Evolutionary conservation across 2,888 invertebrate genomes (phyloP).

Genomic region (Dasypogon diadema): DNA sequence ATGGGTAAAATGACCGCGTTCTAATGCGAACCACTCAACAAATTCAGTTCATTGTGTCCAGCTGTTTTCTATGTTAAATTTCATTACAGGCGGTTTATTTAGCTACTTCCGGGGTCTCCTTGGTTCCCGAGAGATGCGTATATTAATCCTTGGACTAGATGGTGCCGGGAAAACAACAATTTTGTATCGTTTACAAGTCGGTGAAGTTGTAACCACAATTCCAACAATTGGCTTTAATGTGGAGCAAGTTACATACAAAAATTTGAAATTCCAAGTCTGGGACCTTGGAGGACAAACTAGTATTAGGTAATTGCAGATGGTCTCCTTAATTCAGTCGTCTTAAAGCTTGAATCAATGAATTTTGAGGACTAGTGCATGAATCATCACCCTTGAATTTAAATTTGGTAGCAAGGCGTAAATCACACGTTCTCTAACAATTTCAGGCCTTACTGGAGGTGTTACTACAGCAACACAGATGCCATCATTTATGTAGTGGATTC

Average conservation of each 20-base stretch:
- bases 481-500: conserved; percentile 99
- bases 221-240: conserved; percentile 99
- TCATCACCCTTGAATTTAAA: too few relatives aligned
- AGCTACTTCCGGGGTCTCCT: conserved; percentile 96
- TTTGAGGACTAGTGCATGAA: too few relatives aligned
- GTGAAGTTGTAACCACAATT: conserved; percentile 98
- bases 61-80: conserved; percentile 32
- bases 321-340: too few relatives aligned
- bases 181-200: conserved; percentile 96
- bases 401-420: neutral
- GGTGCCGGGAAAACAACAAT: conserved; percentile 99
- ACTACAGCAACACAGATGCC: conserved; percentile 99
- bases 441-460: conserved; percentile 99
- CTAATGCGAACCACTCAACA: neutral
- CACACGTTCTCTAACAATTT: neutral
- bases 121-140: conserved; percentile 97
- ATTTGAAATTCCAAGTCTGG: conserved; percentile 99
- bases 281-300: conserved; percentile 99
- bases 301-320: conserved; percentile 91
- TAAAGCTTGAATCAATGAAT: neutral
- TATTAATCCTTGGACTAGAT: conserved; percentile 96
- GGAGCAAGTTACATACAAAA: conserved; percentile 98
- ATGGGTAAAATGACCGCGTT: conserved; percentile 26
- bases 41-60: conserved; percentile 10
- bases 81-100: conserved; percentile 85